Percentiles rank a stretch among this genome's conserved stretches.
Conservation (phyloP, 2,888 invertebrate genomes). For the Branchipolynoe longqiensis region DNA sequence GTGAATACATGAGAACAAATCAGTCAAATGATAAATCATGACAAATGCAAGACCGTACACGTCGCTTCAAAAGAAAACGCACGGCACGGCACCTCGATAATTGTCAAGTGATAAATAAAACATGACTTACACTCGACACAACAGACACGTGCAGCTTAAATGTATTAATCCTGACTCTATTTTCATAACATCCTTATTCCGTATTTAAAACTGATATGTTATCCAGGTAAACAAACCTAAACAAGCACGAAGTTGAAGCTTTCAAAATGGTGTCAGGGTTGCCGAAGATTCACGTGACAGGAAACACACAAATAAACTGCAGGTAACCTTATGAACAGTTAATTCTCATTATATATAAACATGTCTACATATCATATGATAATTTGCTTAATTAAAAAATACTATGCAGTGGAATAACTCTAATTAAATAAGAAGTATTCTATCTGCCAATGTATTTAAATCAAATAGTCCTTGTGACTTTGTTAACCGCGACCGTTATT, state of each 20-base stretch:
- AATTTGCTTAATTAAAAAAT: too few relatives aligned
- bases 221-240: slow-evolving; percentile 32
- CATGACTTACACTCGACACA: not conserved
- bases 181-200: slow-evolving; percentile 18
- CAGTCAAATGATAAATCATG: not conserved
- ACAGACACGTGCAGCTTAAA: not conserved
- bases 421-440: too few relatives aligned
- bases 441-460: too few relatives aligned
- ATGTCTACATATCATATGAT: not conserved
- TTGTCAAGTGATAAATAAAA: not conserved
- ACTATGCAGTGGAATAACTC: too few relatives aligned
- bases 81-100: too few relatives aligned
- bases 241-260: slow-evolving; percentile 2
- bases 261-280: slow-evolving; percentile 28
- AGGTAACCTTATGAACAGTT: not conserved
- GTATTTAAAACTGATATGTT: not conserved
- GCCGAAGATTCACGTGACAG: slow-evolving; percentile 1
- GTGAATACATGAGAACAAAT: not conserved
- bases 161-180: not conserved
- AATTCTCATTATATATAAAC: not conserved
- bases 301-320: slow-evolving; percentile 3
- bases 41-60: slow-evolving; percentile 17
- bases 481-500: too few relatives aligned
- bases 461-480: too few relatives aligned
- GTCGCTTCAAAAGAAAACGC: too few relatives aligned